Evolutionary conservation across 2,113 vertebrate genomes (phyloP), one percentile per base, ranked within the genome.

Genomic region (Xenopus laevis): DNA sequence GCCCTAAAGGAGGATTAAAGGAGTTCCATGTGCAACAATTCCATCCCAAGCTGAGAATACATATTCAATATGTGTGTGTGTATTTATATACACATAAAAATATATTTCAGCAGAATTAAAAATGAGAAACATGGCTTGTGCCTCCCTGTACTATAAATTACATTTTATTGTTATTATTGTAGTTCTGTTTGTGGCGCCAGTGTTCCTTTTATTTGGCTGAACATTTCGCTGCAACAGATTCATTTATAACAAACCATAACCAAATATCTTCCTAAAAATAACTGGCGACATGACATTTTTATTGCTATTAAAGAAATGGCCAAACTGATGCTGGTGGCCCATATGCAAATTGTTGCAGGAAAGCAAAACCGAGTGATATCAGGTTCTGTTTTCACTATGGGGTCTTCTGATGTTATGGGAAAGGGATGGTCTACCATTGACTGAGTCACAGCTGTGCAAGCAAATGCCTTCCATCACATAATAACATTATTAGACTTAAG

Each of bases 151-250:
- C 23, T 50, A 50, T 16, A 50, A 55, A 55, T 55, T 16, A 10
- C 7, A 55, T 65, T 45, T 65, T 20, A 11, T 46, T 46, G 8
- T 46, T 65, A 27, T 63, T 33, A 63, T 33, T 45, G 40, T 46
- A 46, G 33, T 46, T n/a, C 30, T 63, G 7, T 40, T 45, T 45
- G 20, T 67, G 65, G 74, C 59, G 68, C 59, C 66, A 64, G 16
- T 40, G 46, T 67, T 50, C 64, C 62, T 63, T 77, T 59, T 67
- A 77, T 61, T 77, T 77, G 74, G 74, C 67, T 70, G 67, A 69
- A 77, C 67, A 70, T 55, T 77, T 47, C 11, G 74, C 60, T 77
- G 46, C 74, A 70, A 50, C 16, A 62, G 50, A 58, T 70, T 77
- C 66, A 52, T 33, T 17, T 77, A 64, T 77, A 77, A 70, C 53